Percentiles rank a stretch among this genome's conserved stretches.
Evolutionary conservation across 2,888 invertebrate genomes (phyloP).

Genomic region (Conistra vaccinii): DNA sequence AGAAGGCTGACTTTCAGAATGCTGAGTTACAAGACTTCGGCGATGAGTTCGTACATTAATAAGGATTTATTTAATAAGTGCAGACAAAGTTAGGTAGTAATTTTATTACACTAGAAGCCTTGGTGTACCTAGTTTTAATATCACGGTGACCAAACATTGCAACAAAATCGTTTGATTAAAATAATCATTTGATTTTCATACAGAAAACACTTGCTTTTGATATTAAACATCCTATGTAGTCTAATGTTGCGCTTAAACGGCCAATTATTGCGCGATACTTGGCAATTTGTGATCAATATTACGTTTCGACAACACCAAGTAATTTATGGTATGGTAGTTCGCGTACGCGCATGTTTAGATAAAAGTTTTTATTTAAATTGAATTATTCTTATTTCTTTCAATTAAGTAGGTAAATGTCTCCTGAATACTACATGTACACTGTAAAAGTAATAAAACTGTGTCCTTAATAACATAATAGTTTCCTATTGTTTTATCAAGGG

Average conservation of each 20-base stretch:
- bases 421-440: constrained; percentile 21
- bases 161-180: constrained; percentile 48
- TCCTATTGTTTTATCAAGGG: not conserved
- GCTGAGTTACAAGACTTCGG: constrained; percentile 40
- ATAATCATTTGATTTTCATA: constrained; percentile 37
- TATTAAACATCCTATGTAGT: constrained; percentile 3
- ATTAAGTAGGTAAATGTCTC: constrained; percentile 8
- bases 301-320: not conserved
- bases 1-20: constrained; percentile 56
- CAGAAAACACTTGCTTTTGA: constrained; percentile 18
- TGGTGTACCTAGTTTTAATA: constrained; percentile 55
- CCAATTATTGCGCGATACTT: not conserved
- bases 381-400: not conserved
- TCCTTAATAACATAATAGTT: not conserved
- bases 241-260: not conserved
- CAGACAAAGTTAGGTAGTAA: constrained; percentile 56
- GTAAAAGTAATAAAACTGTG: not conserved
- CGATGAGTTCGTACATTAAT: constrained; percentile 49
- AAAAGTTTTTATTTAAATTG: not conserved
- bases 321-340: not conserved
- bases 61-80: constrained; percentile 58
- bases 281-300: not conserved
- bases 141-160: constrained; percentile 54
- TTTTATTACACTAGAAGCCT: constrained; percentile 39
- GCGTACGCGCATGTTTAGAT: constrained; percentile 4